Base-by-base conservation (phyloP, 2,888 invertebrate genomes). In the Pseudeuparius sepicola region DNA sequence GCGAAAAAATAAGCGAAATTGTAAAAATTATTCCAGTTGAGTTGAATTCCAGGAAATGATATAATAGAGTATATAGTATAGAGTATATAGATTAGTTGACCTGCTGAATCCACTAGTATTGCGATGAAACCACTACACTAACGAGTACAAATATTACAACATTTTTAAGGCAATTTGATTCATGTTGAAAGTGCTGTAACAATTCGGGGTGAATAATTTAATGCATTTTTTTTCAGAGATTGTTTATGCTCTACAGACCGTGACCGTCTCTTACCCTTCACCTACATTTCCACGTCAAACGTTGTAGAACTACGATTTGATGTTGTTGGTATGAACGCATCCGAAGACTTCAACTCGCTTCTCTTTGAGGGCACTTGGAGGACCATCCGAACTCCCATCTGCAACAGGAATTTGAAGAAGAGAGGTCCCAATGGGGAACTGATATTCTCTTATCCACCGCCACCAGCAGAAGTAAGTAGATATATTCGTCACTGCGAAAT, bases 331-430 rank as follows among this genome's bases (percentile, higher is more conserved):
- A 88, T 93, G 92, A 75, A 81, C 42, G 76, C 87, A 2, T 66
- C 81, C 11, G 87, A 90, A 53, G 86, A 92, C 66, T 87, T 86
- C 57, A 75, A 84, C 38, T 78, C 80, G 29, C 72, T 89, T 46
- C 81, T 79, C 54, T 86, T 90, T 59, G 86, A 88, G 58, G 88
- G 82, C 4, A 74, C 75, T 24, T 88, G 83, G 61, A 86, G 86
- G 56, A 87, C 87, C 50, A 69, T 86, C 7, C 73, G 80, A 50
- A 66, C 75, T 27, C 70, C 73, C 0, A 70, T 70, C 14, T 87
- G 87, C 54, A 70, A 74, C 40, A 74, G 74, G 45, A 75, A 78
- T 28, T 71, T 82, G 46, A 67, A 75, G 45, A 74, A 80, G 33
- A 71, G 71, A 37, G 87, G 86, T 1, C 71, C 84, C 4, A 85